A percentile compares a stretch with the other conserved stretches of the same genome.
Evolutionary conservation across 1,140 invertebrate species (phyloP).

Genomic region (Orius insidiosus): DNA sequence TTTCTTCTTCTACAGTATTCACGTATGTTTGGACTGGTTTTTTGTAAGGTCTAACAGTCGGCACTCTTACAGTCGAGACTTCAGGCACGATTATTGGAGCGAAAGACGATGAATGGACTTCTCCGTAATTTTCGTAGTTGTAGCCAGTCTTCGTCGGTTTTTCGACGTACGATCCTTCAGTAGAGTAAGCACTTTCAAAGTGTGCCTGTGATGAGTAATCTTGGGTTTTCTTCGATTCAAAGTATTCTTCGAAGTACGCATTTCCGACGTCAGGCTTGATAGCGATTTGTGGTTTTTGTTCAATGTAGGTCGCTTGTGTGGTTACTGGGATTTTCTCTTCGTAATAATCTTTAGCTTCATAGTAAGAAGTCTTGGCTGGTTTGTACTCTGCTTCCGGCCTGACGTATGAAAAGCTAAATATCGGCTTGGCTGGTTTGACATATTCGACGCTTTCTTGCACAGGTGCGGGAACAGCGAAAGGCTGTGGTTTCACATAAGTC

Average conservation of each 20-base stretch:
- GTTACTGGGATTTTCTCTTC: too few relatives aligned
- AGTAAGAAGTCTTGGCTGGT: neutral
- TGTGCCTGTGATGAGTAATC: constrained; percentile 5
- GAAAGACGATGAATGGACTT: constrained; percentile 4
- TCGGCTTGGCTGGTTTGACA: too few relatives aligned
- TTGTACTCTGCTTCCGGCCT: neutral
- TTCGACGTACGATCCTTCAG: constrained; percentile 5
- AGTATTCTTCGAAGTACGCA: constrained; percentile 16
- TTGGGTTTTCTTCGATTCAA: constrained; percentile 14
- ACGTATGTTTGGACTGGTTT: constrained; percentile 13
- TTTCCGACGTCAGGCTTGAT: too few relatives aligned
- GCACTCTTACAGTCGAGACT: constrained; percentile 4
- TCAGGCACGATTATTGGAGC: constrained; percentile 7
- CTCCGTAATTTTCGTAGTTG: neutral
- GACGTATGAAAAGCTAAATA: too few relatives aligned
- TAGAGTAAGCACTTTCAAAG: constrained; percentile 7
- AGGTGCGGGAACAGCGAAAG: constrained; percentile 4
- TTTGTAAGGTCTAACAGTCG: constrained; percentile 1
- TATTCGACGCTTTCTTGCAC: neutral
- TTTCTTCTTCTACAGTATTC: constrained; percentile 16
- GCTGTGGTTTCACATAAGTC: constrained; percentile 1
- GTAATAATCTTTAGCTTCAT: neutral
- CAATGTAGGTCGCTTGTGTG: too few relatives aligned
- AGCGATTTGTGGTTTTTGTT: too few relatives aligned
- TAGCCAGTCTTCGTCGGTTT: neutral